These are phyloP conservation scores for Sympetrum striolatum DNA, from an alignment of 2,888 invertebrate species.

Conservation along the genomic window DNA sequence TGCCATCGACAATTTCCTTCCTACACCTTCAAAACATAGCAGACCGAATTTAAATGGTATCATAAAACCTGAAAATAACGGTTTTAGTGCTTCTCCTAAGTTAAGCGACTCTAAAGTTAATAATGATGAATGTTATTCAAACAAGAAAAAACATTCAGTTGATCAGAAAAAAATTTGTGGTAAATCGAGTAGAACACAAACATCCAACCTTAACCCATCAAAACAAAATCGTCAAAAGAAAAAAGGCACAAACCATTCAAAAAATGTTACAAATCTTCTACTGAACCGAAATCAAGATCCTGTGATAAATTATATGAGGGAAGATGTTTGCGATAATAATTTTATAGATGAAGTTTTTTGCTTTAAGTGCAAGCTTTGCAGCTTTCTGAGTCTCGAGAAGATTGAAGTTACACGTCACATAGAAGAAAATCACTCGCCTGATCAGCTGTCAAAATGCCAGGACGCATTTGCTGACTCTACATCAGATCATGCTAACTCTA, in stretches of 20 bases:
- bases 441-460: constrained; percentile 61
- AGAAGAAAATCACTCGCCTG: constrained; percentile 61
- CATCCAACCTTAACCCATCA: not conserved
- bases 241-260: not conserved
- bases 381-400: constrained; percentile 64
- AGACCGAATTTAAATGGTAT: not conserved
- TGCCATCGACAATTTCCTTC: not conserved
- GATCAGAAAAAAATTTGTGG: constrained; percentile 1
- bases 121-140: not conserved
- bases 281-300: not conserved
- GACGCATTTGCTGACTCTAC: not conserved
- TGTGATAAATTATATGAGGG: constrained; percentile 2
- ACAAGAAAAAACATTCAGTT: not conserved
- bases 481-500: not conserved
- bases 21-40: not conserved
- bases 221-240: constrained; percentile 4
- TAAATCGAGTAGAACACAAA: not conserved
- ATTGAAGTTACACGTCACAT: constrained; percentile 65
- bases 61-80: not conserved
- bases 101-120: not conserved
- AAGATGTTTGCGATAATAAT: not conserved
- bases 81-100: not conserved
- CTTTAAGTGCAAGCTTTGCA: constrained; percentile 65
- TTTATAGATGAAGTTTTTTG: constrained; percentile 55
- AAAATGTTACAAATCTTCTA: not conserved